Evolutionary conservation across 2,888 invertebrate species (phyloP), one percentile per base, ranked within the genome.

Genomic region (Hypsopygia costalis): DNA sequence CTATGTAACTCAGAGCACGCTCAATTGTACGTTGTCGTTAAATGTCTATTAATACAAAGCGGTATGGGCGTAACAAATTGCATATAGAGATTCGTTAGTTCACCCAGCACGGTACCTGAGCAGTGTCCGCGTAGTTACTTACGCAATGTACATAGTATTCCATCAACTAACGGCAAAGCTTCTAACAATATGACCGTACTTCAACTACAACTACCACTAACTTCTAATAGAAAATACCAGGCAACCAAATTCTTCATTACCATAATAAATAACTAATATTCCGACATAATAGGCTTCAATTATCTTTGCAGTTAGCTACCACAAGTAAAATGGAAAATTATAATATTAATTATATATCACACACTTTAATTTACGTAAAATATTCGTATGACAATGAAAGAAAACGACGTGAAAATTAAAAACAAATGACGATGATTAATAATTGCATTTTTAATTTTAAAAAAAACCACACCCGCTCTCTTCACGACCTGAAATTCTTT

Each of bases 291-390:
- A 62, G 61, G 68, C 67, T 65, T 67, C 63, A 62, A 66, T 57
- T 52, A 60, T 70, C 63, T 67, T 67, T 70, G 62, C 67, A 73
- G 69, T 73, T 81, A 83, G 83, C 85, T 85, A 85, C 82, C 82
- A 77, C 74, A 70, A 67, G 70, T 68, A 67, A 69, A 69, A 73
- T 70, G 71, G 71, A 71, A 75, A 68, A 72, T 66, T 64, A 75
- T 70, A 72, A 70, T 68, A 70, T 68, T 68, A 60, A 69, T 69
- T 74, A 74, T 82, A 86, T 87, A 83, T 82, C 86, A 82, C 85
- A 77, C 72, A 44, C 52, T 71, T 78, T 79, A 75, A 76, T 80
- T 82, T 81, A 81, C 69, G 69, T 80, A 69, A 63, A 64, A 62
- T 61, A 56, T 56, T 69, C 58, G 55, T 62, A 68, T 68, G 58